Evolutionary conservation across 2,113 vertebrate genomes (phyloP).

Genomic region (Cyphomyrus discorhynchus): DNA sequence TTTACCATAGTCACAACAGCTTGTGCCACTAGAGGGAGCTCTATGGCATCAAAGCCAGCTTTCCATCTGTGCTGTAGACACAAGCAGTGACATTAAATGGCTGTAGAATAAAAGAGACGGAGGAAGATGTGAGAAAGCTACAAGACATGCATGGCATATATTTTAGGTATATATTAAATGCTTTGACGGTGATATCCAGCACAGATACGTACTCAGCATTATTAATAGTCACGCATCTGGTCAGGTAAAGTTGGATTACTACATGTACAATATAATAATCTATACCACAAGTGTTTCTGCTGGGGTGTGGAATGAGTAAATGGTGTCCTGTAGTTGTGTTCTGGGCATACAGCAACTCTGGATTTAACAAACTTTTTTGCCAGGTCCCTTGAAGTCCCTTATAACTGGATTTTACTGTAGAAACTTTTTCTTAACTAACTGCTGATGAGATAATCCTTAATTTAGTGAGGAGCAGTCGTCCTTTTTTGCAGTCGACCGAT

Average conservation of each 20-base stretch:
- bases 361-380: too few species aligned
- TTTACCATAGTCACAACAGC: not conserved
- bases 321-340: too few species aligned
- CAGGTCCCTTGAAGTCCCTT: too few species aligned
- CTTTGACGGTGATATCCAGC: not conserved
- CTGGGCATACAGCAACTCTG: too few species aligned
- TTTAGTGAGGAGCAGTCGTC: not conserved
- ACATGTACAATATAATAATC: too few species aligned
- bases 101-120: not conserved
- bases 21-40: conserved; percentile 54
- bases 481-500: not conserved
- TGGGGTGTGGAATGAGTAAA: too few species aligned
- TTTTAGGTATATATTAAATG: not conserved
- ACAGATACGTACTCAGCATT: too few species aligned
- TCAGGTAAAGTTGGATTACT: too few species aligned
- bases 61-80: not conserved
- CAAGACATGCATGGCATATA: not conserved
- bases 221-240: too few species aligned
- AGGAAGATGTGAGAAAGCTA: not conserved
- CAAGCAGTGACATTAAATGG: not conserved
- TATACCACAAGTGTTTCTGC: too few species aligned
- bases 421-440: not conserved
- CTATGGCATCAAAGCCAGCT: conserved; percentile 24
- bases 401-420: too few species aligned
- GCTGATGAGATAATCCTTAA: not conserved